Base-by-base conservation (phyloP, 2,888 invertebrate species). In the Perizoma affinitatum region DNA sequence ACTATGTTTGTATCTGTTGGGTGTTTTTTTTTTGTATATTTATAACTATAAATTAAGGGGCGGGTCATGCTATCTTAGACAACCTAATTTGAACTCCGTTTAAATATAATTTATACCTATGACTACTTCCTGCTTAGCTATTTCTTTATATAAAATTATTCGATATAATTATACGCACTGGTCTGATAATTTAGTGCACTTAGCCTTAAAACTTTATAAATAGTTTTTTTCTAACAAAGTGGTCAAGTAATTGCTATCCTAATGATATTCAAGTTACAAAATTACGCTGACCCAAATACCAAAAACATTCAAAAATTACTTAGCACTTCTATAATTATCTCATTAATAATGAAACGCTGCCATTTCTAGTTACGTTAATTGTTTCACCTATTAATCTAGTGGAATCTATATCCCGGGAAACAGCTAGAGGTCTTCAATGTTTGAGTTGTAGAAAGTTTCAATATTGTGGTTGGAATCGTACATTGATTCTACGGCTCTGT, bases 371-470 rank as follows among this genome's bases (percentile, higher is more conserved):
- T 11, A 33, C 41, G 33, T 22, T 52, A 62, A 55, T 54, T 22
- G 58, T 36, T 55, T 50, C 42, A 47, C n/a, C 44, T 22, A 50
- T 57, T 54, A 50, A 54, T 54, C 33, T 40, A 48, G 45, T 47
- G 6, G 45, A 50, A 63, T 56, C 57, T 51, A 58, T 59, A 56
- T 45, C 44, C n/a, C 46, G 22, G 44, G 46, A 64, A 60, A 64
- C 50, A 50, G 46, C 44, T 50, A 58, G 60, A 52, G 59, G 58
- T 57, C 43, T 53, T 50, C 46, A 56, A 49, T 59, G 54, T 63
- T 63, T 63, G 56, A 60, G 53, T 57, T 51, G 63, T 40, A 44
- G 48, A 60, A 63, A 63, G 59, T 63, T 63, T 57, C 41, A 49
- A 47, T 35, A 55, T 47, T 56, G 56, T 47, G 52, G 54, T 46